Percentiles rank a stretch among this genome's conserved stretches.
Evolutionary conservation across 2,888 invertebrate genomes (phyloP).

Genomic region (Napeogenes inachia): DNA sequence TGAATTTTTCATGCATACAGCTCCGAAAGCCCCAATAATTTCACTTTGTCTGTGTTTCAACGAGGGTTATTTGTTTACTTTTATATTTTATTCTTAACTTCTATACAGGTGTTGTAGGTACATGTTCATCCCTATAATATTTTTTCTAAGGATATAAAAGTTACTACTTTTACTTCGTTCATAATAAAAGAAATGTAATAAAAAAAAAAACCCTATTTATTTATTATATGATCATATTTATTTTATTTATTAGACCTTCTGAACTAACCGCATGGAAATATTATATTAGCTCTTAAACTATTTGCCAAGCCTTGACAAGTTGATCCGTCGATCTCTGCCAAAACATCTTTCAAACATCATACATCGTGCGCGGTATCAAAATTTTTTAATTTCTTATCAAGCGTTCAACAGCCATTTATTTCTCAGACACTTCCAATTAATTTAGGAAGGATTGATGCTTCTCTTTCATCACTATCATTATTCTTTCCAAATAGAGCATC

Average conservation of each 20-base stretch:
- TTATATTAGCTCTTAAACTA: constrained; percentile 32
- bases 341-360: constrained; percentile 42
- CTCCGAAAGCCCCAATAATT: constrained; percentile 68
- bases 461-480: constrained; percentile 22
- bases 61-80: constrained; percentile 68
- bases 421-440: constrained; percentile 29
- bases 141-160: background rate
- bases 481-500: constrained; percentile 32
- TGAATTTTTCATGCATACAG: constrained; percentile 76
- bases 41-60: constrained; percentile 68
- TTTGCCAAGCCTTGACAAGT: constrained; percentile 53
- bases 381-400: constrained; percentile 35
- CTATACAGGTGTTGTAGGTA: no score
- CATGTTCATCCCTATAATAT: background rate
- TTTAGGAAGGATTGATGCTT: constrained; percentile 31
- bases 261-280: constrained; percentile 37
- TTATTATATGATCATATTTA: background rate
- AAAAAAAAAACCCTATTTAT: no score
- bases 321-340: constrained; percentile 50
- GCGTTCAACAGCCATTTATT: constrained; percentile 31
- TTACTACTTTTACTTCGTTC: no score
- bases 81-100: constrained; percentile 45
- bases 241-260: constrained; percentile 9
- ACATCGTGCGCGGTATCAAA: constrained; percentile 19
- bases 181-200: no score